Evolutionary conservation across 2,888 invertebrate genomes (phyloP).

Genomic region (Ametastegia equiseti): DNA sequence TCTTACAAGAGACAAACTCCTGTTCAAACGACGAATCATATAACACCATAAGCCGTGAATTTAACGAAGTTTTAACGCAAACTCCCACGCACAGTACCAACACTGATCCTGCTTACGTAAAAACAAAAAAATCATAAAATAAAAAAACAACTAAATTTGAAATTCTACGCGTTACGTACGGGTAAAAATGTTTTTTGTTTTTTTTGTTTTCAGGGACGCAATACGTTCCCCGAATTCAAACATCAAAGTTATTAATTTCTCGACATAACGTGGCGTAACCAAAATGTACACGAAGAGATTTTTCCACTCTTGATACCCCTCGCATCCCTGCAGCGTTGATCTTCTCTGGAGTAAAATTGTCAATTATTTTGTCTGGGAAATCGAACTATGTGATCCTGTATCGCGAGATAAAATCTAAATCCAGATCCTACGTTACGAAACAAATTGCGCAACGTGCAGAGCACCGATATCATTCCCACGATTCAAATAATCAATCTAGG

Average conservation of each 20-base stretch:
- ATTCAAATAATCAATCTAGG: no score
- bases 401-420: background rate
- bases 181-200: no score
- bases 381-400: background rate
- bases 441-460: no score
- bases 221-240: background rate
- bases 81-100: no score
- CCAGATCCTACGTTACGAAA: background rate
- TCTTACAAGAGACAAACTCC: background rate
- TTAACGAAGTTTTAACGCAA: background rate
- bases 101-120: no score
- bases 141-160: no score
- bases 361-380: background rate
- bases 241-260: background rate
- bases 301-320: background rate
- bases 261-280: background rate
- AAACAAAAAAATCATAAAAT: no score
- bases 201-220: background rate
- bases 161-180: no score
- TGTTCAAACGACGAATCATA: background rate
- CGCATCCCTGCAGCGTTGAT: background rate
- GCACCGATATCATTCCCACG: no score
- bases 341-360: background rate
- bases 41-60: background rate
- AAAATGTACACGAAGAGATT: background rate